Base-by-base conservation (phyloP, 1,140 invertebrate species). In the Contarinia nasturtii region DNA sequence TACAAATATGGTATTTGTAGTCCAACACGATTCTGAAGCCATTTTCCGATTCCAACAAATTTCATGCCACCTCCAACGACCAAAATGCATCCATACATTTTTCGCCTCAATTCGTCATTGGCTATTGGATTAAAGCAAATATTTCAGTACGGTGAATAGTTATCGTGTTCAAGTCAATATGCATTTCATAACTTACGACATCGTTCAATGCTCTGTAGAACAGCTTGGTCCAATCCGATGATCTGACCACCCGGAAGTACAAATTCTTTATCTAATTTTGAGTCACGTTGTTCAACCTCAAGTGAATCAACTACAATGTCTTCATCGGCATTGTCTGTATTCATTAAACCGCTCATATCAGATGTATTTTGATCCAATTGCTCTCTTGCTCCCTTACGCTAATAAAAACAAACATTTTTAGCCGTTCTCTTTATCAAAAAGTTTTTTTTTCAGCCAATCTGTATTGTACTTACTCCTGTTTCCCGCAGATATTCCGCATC, bases 81-180 rank as follows among this genome's bases (percentile, higher is more conserved):
- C 11, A 97, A 66, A 51, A 97, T 86, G 57, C 82, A 89, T 46
- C 82, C 86, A 56, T 91, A 94, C 88, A 97, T 92, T 67, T 91
- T 89, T 18, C 85, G 70, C 66, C 92, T 93, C 34, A 93, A 65
- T 52, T 97, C 91, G 50, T 93, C 90, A 20, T 71, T 80, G 4
- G 75, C 69, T 76, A 38, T 33, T 54, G 55, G 47, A 44, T 45
- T 53, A 50, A 38, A 48, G 46, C 50, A 50, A 51, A 21, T 50
- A 49, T 20, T 42, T 15, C 18, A 47, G 45, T 17, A 10, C 22
- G 15, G n/a, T 45, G n/a, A 15, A 47, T n/a, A 47, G 33, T 27
- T n/a, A 27, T n/a, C n/a, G n/a, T 10, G 27, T 27, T 19, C 3
- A 47, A 41, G 12, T 17, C 36, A 42, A 50, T 44, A 12, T 48